Evolutionary conservation across 2,113 vertebrate genomes (phyloP), one percentile per base, ranked within the genome.

Genomic region (Dicaeum eximium): DNA sequence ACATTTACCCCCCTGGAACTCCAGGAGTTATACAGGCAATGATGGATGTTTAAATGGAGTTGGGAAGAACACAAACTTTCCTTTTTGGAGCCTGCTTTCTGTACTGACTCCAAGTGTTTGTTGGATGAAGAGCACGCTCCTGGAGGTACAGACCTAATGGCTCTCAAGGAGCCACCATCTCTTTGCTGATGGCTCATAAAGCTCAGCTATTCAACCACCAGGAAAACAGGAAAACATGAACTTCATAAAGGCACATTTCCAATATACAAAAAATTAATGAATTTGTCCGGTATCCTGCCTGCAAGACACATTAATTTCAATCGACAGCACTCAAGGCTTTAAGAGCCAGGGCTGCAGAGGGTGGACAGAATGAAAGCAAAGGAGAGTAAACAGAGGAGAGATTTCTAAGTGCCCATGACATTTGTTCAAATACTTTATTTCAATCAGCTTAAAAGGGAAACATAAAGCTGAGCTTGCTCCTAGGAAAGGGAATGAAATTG

Each of bases 351-450:
- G 28, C 92, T 73, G 91, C 74, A 62, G 62, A 84, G 93, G 86
- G 57, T 64, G 84, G 92, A 92, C 88, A 88, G 92, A 88, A 85
- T 66, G 81, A 86, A 95, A 96, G 93, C 92, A 93, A 87, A 72
- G 70, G 47, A 94, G 81, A 90, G 95, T 71, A 97, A 97, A 97
- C 88, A 95, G 86, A 92, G 65, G 69, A 96, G 93, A 95, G 94
- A 93, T 95, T 95, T 97, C 96, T 97, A 95, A 97, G 95, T 96
- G 94, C 96, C 88, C 86, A 50, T 96, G 96, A 96, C 95, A 95
- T 97, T 97, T 96, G 91, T 96, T 95, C 96, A 95, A 96, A 97
- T 96, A 94, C 94, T 97, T 96, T 96, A 95, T 97, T 97, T 97
- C 95, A 95, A 96, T 97, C 96, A 93, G 79, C 92, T 96, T 97